Conservation (phyloP, 2,888 invertebrate species). For the Pocota personata region DNA sequence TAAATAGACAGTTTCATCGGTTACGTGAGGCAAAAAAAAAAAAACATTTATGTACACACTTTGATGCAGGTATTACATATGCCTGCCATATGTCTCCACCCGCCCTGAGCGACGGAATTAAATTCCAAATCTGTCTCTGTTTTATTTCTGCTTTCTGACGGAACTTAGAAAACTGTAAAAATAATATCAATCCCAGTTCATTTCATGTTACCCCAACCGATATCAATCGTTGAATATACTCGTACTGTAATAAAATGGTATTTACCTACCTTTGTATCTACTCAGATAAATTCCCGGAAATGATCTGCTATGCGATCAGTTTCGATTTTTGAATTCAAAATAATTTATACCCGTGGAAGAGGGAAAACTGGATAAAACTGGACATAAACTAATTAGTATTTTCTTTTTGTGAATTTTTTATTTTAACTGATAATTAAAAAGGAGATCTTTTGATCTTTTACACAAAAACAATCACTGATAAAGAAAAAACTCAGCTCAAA, state of each 20-base stretch:
- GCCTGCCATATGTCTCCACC: background rate
- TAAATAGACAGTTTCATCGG: slow-evolving; percentile 4
- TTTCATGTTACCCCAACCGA: slow-evolving; percentile 1
- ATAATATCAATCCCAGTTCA: background rate
- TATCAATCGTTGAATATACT: background rate
- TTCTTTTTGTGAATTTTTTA: background rate
- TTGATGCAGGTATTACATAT: slow-evolving; percentile 32
- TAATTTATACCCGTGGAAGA: background rate
- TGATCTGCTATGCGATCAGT: slow-evolving; percentile 35
- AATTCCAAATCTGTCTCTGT: slow-evolving; percentile 31
- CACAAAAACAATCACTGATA: background rate
- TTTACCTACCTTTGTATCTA: slow-evolving; percentile 60
- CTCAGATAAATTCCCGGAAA: slow-evolving; percentile 57
- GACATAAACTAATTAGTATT: background rate
- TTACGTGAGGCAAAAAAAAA: slow-evolving; percentile 10
- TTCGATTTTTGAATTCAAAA: slow-evolving; percentile 34
- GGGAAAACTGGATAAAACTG: background rate
- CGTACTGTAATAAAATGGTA: background rate
- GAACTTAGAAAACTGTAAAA: slow-evolving; percentile 37
- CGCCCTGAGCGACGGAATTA: slow-evolving; percentile 13
- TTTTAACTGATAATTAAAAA: background rate
- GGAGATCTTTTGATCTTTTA: slow-evolving; percentile 7
- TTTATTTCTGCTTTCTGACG: slow-evolving; percentile 25
- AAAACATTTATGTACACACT: slow-evolving; percentile 8
- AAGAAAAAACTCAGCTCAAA: background rate